Evolutionary conservation across 2,113 vertebrate species (phyloP), one percentile per base, ranked within the genome.

Genomic region (Bagarius yarrelli): DNA sequence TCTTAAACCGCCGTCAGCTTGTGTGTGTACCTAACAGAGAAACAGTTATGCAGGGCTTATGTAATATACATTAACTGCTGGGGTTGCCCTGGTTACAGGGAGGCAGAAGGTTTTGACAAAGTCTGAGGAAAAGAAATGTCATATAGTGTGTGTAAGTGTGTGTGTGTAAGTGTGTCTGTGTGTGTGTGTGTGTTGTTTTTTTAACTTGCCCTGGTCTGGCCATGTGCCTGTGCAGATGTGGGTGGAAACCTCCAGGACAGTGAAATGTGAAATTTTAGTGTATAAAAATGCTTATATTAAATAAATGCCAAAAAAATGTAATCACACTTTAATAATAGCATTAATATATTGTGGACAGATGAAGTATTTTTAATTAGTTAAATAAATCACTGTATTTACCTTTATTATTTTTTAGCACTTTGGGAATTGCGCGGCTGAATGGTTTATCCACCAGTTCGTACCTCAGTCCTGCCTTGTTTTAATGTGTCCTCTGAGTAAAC

Each of bases 81-180:
- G 56, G 64, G 81, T 83, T 83, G 67, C 76, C 76, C 75, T 83
- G 81, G 75, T 74, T 74, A 77, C 83, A 60, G 50, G 30, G 34
- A 52, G 13, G 30, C 34, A 61, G 47, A 40, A 21, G 64, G 18
- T 19, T 50, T 27, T 57, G 52, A 67, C 21, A 56, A 14, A 77
- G 18, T 18, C 11, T 23, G 32, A 50, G 34, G 73, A 64, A 23
- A 32, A 70, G 40, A 76, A 53, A 18, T 40, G 63, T 13, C 9
- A 15, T 14, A 60, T 60, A 25, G 57, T 52, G 80, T 75, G 61
- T 52, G 72, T 76, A 44, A 74, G 74, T 34, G 61, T 53, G 75
- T 50, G 15, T 74, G 60, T 40, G 64, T 47, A 30, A 53, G 64
- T 60, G 63, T 63, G 47, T n/a, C 25, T 66, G 66, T 30, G n/a